Base-by-base conservation (phyloP, 2,888 invertebrate genomes). In the Noctua fimbriata region DNA sequence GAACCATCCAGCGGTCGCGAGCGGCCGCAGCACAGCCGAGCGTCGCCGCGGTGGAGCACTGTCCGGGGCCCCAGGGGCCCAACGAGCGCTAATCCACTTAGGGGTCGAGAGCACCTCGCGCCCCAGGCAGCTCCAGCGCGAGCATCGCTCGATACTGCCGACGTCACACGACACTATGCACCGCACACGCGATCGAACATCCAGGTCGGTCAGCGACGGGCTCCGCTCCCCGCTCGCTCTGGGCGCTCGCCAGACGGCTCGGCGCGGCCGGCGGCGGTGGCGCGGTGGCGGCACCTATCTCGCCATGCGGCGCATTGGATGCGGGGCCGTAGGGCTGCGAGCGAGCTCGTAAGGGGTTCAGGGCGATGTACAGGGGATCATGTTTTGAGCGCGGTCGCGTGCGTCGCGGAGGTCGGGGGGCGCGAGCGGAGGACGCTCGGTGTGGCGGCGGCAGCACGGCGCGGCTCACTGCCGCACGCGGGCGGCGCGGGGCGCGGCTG, bases 361-460 rank as follows among this genome's bases (percentile, higher is more conserved):
- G 67, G 82, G 65, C 49, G 80, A 70, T 14, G 21, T 16, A 58
- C 60, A 69, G 60, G 65, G 76, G 81, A 71, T 77, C 87, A 88
- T 85, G 78, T 71, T 78, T 36, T 44, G 49, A 16, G 65, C 28
- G 36, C 12, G 49, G 52, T 69, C 73, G 73, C 74, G 71, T 60
- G 79, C 52, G 73, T 60, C 47, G 58, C 28, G 67, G 60, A 28
- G 41, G 41, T 75, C 32, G 44, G 18, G 67, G 67, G 28, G 78
- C 21, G 55, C 76, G 78, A 71, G 72, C 70, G 71, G 82, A 66
- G 58, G 79, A n/a, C 36, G 41, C 71, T 78, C 87, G 76, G 72
- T 75, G 75, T 65, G 81, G 83, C 82, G 83, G 70, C 79, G 80
- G 82, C 82, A 81, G 83, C 74, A 83, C 82, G 81, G 83, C 82